Base-by-base conservation (phyloP, 1,140 invertebrate genomes). In the Lasioglossum baleicum region DNA sequence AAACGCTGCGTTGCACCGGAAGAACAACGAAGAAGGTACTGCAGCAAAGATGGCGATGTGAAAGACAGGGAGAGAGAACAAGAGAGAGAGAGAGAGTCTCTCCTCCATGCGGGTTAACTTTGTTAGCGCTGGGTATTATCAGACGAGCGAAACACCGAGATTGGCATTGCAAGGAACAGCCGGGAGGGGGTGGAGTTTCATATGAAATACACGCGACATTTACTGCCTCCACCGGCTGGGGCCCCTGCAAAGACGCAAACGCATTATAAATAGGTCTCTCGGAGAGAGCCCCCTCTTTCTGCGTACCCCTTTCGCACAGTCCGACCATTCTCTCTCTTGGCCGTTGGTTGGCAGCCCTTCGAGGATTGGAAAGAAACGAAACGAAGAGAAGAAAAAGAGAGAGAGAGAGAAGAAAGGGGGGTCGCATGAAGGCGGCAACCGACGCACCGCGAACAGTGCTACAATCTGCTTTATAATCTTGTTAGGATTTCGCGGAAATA, bases 131-230 rank as follows among this genome's bases (percentile, higher is more conserved):
- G 79, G 67, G 85, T 81, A 90, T 90, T 91, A 90, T 91, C 90
- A 84, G 87, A 72, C 87, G 82, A 87, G 85, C 83, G 87, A 90
- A 90, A 86, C 84, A 87, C 83, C 85, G 78, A 91, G 91, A 92
- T 91, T 91, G 91, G 91, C 90, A 91, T 90, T 90, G 87, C 89
- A 88, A 85, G 75, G 86, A 88, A 88, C 53, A 63, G 86, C 75
- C 76, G 77, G 81, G 89, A 87, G 90, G 87, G 90, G 91, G 90
- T 93, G 92, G 90, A 93, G 91, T 92, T 89, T 90, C 90, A 81
- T 92, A 92, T 93, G 91, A 93, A 93, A 93, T 93, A 93, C 92
- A 93, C 92, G 89, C 91, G 92, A 93, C 92, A 89, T 93, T 93
- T 93, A 93, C 91, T 92, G 90, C 92, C 88, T 91, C 84, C 87